Evolutionary conservation across 2,797 vertebrate species (phyloP).

Genomic region (Bryconaethiops microstoma): DNA sequence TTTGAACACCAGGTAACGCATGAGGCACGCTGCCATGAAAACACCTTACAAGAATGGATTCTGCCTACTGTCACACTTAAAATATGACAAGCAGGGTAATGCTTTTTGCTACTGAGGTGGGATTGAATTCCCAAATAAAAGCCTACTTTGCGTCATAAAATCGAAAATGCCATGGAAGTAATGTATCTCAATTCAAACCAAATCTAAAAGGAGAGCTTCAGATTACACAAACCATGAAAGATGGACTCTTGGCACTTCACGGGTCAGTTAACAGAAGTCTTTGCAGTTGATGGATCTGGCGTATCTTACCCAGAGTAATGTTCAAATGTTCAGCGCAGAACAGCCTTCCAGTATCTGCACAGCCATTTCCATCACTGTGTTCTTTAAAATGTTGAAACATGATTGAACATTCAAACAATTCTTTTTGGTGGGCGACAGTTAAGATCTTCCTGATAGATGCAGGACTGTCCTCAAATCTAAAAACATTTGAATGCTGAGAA

Average conservation of each 20-base stretch:
- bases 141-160: slow-evolving; percentile 12
- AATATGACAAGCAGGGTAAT: neutral
- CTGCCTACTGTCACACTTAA: neutral
- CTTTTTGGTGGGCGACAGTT: neutral
- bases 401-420: slow-evolving; percentile 1
- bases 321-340: neutral
- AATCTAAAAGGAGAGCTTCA: neutral
- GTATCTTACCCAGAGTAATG: neutral
- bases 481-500: neutral
- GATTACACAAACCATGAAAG: neutral
- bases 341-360: neutral
- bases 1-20: neutral
- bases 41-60: neutral
- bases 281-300: neutral
- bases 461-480: neutral
- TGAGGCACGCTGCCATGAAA: neutral
- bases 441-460: neutral
- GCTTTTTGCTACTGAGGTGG: no score
- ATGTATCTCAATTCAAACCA: slow-evolving; percentile 2
- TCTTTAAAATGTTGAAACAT: neutral
- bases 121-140: neutral
- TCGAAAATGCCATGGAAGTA: neutral
- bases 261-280: neutral
- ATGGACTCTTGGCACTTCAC: no score
- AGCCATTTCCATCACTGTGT: neutral